A percentile compares a stretch with the other conserved stretches of the same genome.
These are phyloP conservation scores for Ctenopoma kingsleyae DNA, from an alignment of 2,797 vertebrate species.

Conservation along the genomic window DNA sequence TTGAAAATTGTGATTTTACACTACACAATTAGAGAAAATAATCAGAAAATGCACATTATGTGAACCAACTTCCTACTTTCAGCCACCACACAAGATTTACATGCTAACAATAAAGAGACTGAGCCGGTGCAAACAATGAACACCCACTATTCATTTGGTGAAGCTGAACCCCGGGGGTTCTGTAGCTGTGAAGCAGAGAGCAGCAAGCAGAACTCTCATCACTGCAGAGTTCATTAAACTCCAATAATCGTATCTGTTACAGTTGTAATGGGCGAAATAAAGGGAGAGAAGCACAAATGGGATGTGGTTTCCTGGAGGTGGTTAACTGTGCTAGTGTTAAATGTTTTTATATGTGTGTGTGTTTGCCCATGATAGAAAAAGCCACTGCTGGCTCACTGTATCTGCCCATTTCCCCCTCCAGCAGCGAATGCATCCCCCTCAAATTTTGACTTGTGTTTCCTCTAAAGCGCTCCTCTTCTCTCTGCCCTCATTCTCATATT, in stretches of 20 bases:
- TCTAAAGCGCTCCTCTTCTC: conserved; percentile 44
- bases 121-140: conserved; percentile 23
- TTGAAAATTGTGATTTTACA: neutral
- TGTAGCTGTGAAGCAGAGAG: conserved; percentile 52
- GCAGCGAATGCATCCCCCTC: conserved; percentile 40
- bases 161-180: conserved; percentile 60
- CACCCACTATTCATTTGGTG: conserved; percentile 21
- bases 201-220: conserved; percentile 60
- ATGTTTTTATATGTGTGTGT: conserved; percentile 17
- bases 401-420: conserved; percentile 53
- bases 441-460: conserved; percentile 41
- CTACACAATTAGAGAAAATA: neutral
- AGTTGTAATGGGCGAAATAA: conserved; percentile 60
- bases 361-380: neutral
- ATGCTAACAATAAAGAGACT: conserved; percentile 25
- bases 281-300: conserved; percentile 50
- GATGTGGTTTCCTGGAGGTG: conserved; percentile 65
- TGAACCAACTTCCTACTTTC: neutral
- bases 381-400: neutral
- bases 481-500: conserved; percentile 62
- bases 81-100: conserved; percentile 15
- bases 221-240: conserved; percentile 81
- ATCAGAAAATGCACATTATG: conserved; percentile 2
- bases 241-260: conserved; percentile 74
- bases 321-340: conserved; percentile 41